Conservation (phyloP, 2,797 vertebrate genomes). For the Catostomus latipinnis region DNA sequence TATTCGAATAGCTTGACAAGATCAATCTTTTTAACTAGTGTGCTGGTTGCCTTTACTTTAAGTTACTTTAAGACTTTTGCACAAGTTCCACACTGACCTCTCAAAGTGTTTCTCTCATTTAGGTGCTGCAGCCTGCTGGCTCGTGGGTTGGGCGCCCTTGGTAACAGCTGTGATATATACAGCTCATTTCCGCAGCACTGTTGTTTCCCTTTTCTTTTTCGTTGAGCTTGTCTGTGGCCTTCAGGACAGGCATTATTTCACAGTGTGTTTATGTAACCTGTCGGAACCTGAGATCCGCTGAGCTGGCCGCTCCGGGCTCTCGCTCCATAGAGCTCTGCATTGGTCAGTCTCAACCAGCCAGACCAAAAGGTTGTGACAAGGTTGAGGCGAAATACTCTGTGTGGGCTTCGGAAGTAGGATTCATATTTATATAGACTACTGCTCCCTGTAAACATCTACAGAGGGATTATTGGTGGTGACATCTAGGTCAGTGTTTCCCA, state of each 20-base stretch:
- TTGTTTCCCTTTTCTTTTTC: constrained; percentile 39
- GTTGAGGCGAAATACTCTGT: constrained; percentile 58
- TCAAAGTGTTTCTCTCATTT: constrained; percentile 23
- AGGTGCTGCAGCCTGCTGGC: constrained; percentile 14
- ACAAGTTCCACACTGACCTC: constrained; percentile 2
- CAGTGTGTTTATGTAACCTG: constrained; percentile 67
- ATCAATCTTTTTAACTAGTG: not conserved
- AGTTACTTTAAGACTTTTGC: not conserved
- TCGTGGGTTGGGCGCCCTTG: constrained; percentile 46
- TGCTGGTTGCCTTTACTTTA: not conserved
- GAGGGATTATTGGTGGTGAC: constrained; percentile 29
- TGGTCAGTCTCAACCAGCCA: constrained; percentile 13
- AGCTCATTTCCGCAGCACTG: constrained; percentile 24
- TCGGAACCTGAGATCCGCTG: constrained; percentile 68
- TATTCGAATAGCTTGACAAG: not conserved
- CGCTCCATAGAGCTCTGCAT: constrained; percentile 58
- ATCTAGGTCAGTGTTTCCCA: not conserved
- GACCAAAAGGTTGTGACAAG: constrained; percentile 65
- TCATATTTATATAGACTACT: constrained; percentile 59
- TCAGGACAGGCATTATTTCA: constrained; percentile 39
- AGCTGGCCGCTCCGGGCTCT: constrained; percentile 57
- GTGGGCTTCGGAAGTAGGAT: constrained; percentile 57
- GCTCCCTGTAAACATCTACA: constrained; percentile 56
- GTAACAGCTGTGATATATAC: constrained; percentile 45
- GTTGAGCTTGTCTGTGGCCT: constrained; percentile 34